Percentiles rank a stretch among this genome's conserved stretches.
phyloP scores from a whole-genome alignment of 2,797 vertebrate genomes.

The Molothrus ater region DNA sequence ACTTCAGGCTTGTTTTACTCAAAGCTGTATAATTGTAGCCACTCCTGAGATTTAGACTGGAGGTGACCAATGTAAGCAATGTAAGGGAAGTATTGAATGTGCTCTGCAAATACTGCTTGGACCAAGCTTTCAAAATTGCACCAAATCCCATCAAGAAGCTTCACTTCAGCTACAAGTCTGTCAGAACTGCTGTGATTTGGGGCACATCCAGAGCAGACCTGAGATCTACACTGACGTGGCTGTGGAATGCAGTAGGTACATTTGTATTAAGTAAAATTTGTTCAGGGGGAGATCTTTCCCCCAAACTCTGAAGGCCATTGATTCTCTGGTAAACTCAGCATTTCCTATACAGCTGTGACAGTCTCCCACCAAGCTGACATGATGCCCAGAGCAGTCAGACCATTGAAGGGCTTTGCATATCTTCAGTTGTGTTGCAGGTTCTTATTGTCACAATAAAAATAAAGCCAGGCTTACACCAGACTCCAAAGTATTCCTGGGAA shows the following conservation, averaged over 20 bases:
- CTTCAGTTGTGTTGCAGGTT: not conserved
- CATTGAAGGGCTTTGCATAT: not conserved
- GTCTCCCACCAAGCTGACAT: not conserved
- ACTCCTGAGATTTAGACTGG: not conserved
- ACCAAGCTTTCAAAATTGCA: not conserved
- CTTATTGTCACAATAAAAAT: not conserved
- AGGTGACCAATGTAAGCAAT: not conserved
- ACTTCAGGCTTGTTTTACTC: not conserved
- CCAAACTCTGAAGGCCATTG: not conserved
- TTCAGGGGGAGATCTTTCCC: not conserved
- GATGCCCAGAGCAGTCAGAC: not conserved
- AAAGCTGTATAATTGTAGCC: not conserved
- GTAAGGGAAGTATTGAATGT: not conserved
- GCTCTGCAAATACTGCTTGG: not conserved
- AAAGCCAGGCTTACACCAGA: not conserved
- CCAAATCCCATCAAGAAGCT: not conserved
- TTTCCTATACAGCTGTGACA: not conserved
- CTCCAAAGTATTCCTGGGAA: not conserved
- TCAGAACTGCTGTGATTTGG: not conserved
- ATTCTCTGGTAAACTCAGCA: not conserved
- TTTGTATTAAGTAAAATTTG: not conserved
- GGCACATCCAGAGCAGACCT: not conserved
- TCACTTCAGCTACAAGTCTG: not conserved
- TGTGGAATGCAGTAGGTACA: not conserved
- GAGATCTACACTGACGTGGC: fast-evolving